Base-by-base conservation (phyloP, 2,797 vertebrate species). In the Peromyscus attwateri region DNA sequence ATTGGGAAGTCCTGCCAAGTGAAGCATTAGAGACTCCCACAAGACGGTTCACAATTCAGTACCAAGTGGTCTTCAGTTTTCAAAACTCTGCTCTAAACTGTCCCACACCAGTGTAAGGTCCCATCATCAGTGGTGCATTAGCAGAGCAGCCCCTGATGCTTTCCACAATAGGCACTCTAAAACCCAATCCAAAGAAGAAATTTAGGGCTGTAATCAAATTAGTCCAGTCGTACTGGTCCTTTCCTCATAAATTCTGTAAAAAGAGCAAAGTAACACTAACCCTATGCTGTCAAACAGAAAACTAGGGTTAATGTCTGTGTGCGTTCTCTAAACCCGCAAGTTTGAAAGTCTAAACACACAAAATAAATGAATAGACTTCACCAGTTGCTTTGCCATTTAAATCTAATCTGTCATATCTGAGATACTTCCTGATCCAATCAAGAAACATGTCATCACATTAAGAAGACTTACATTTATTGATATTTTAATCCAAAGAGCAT, bases 401-500 rank as follows among this genome's bases (percentile, higher is more conserved):
- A 62, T 75, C 2, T 93, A 49, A 91, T 81, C n/a, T 93, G 52
- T 89, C 52, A 81, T 71, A 21, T 62, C 49, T 46, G 89, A 76
- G 21, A 19, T 82, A 55, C 37, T 94, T 94, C 31, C 75, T 87
- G 8, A 66, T 81, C 17, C 34, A 81, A 60, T 92, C 7, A 70
- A 92, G 83, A 96, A 92, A 75, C 23, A 85, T 79, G 6, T 94
- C 77, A 57, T 87, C 43, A 71, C 66, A 91, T 87, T 89, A 46
- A 25, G 85, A 70, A 92, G 92, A 46, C 46, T 92, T 87, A 73
- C 60, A 71, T 64, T 87, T 91, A 90, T 92, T 92, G 62, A 91
- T 93, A 27, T 29, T 88, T 95, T 94, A 95, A 92, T 95, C 46
- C 77, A 95, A 97, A 85, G 13, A 60, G 16, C 81, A 85, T 93